Percentiles rank a stretch among this genome's conserved stretches.
Evolutionary conservation across 2,113 vertebrate genomes (phyloP).

Genomic region (Dolichotis patagonum): DNA sequence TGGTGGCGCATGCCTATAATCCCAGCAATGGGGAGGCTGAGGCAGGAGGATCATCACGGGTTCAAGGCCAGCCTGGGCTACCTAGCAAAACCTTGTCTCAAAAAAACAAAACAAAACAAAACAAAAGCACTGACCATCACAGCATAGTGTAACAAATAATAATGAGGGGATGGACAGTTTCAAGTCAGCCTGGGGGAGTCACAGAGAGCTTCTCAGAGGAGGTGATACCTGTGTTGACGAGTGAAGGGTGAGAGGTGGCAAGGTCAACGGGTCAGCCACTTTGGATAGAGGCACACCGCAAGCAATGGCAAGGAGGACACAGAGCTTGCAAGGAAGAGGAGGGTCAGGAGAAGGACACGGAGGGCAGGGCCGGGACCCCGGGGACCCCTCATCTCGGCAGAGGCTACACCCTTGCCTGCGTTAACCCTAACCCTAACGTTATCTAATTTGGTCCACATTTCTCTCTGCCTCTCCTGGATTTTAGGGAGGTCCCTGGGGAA

Average conservation of each 20-base stretch:
- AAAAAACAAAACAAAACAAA: neutral
- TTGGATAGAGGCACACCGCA: neutral
- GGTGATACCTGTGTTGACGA: neutral
- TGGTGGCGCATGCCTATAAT: neutral
- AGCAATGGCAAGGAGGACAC: neutral
- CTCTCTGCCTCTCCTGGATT: neutral
- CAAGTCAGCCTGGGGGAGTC: neutral
- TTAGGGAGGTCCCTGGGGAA: neutral
- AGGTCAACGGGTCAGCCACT: neutral
- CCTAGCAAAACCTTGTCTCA: neutral
- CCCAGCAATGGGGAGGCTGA: neutral
- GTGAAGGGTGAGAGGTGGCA: neutral
- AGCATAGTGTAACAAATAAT: neutral
- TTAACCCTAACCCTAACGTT: neutral
- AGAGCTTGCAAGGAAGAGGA: neutral
- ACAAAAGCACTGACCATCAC: neutral
- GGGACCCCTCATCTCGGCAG: neutral
- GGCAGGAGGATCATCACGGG: neutral
- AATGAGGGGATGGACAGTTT: neutral
- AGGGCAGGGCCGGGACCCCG: neutral
- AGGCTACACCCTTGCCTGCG: fast-evolving
- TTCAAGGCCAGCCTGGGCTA: neutral
- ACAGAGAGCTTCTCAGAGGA: neutral
- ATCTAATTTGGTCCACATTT: neutral
- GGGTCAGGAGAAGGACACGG: neutral